Evolutionary conservation across 1,140 invertebrate species (phyloP), one percentile per base, ranked within the genome.

Genomic region (Diachasmimorpha longicaudata): DNA sequence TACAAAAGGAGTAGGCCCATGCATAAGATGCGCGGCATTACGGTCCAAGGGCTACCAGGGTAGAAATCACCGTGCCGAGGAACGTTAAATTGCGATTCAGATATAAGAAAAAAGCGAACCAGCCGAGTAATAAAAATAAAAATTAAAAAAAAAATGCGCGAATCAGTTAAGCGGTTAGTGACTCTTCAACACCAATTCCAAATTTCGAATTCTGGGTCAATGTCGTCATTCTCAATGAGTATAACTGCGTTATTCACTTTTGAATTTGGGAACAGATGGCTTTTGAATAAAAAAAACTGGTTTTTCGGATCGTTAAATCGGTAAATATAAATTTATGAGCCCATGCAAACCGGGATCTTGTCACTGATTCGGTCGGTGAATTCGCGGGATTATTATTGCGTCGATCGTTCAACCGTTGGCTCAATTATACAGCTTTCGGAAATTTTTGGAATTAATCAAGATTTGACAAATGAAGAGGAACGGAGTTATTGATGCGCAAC

Each of bases 101-200:
- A 80, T 79, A 75, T 81, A 82, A 82, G 82, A 83, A 82, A 82
- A 81, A 81, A 84, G 77, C 48, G 48, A 52, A 19, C n/a, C 48
- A n/a, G n/a, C n/a, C 5, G 21, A 8, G 23, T 19, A 63, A 63
- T 19, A 25, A 63, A 63, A 63, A 63, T 63, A 19, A 11, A 63
- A 25, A 25, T 19, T n/a, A n/a, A n/a, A n/a, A 58, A 31, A 63
- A 63, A 63, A 63, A 63, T 63, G 58, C 10, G 74, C 74, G 83
- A 87, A 86, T 85, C 82, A 84, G 80, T 87, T 87, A 86, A 85
- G 80, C 84, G 85, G 85, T 86, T 86, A 85, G 80, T 86, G 85
- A 86, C 85, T 86, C 84, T 82, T 84, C 80, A 70, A 67, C 69
- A 10, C 23, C 70, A 68, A 63, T 63, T 63, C 23, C 23, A 79